Conservation (phyloP, 2,113 vertebrate genomes). For the Felis catus region F.catus_Fca126_mat1.0 CM031426.1:37748001-37748500, state of each 20-base stretch:
- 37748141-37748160: slow-evolving; percentile 40
- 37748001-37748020: slow-evolving; percentile 73
- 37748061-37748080: slow-evolving; percentile 77
- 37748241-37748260: not conserved
- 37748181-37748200: not conserved
- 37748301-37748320: not conserved
- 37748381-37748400: not conserved
- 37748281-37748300: not conserved
- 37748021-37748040: slow-evolving; percentile 77
- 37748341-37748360: not conserved
- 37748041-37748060: slow-evolving; percentile 77
- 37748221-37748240: slow-evolving; percentile 44
- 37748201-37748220: not conserved
- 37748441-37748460: not conserved
- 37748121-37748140: slow-evolving; percentile 63
- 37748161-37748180: slow-evolving; percentile 66
- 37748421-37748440: not conserved
- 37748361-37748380: not conserved
- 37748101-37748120: slow-evolving; percentile 74
- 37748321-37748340: slow-evolving; percentile 27
- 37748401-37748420: not conserved
- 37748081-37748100: slow-evolving; percentile 73
- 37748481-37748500: not conserved
- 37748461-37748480: not conserved
- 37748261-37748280: not conserved